phyloP scores from a whole-genome alignment of 2,797 vertebrate genomes.

The Micropoecilia bifurca region DNA sequence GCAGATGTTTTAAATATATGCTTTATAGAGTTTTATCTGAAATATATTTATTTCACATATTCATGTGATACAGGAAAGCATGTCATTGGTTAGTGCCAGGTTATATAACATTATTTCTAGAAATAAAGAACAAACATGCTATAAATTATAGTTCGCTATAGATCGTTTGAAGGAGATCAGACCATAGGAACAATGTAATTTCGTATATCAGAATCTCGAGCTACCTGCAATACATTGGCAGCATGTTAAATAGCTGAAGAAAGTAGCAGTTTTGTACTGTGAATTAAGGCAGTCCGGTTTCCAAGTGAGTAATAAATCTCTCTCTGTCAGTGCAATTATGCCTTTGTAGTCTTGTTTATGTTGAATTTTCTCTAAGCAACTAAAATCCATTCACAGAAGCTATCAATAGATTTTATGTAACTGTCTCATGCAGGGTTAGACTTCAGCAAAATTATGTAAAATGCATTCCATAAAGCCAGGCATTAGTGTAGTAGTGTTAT shows the following conservation, averaged over 20 bases:
- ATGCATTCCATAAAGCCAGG: slow-evolving; percentile 30
- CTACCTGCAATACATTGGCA: background rate
- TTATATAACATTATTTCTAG: slow-evolving; percentile 33
- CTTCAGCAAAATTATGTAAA: slow-evolving; percentile 22
- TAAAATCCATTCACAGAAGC: slow-evolving; percentile 33
- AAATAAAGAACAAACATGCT: slow-evolving; percentile 23
- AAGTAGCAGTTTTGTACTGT: background rate
- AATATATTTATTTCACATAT: slow-evolving; percentile 39
- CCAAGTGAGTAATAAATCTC: background rate
- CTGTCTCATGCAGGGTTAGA: slow-evolving; percentile 37
- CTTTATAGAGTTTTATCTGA: slow-evolving; percentile 44
- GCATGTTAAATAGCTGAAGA: background rate
- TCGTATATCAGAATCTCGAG: background rate
- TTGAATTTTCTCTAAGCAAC: slow-evolving; percentile 35
- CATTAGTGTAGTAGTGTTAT: slow-evolving; percentile 10
- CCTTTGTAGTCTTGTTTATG: background rate
- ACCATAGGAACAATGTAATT: background rate
- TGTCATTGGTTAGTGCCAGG: slow-evolving; percentile 30
- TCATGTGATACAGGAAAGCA: slow-evolving; percentile 20
- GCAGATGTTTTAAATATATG: slow-evolving; percentile 37
- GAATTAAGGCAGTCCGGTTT: background rate
- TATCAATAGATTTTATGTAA: slow-evolving; percentile 48
- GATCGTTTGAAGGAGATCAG: background rate
- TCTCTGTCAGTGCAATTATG: background rate
- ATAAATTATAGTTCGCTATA: background rate